Percentiles rank a stretch among this genome's conserved stretches.
phyloP scores from a whole-genome alignment of 2,797 vertebrate species.

The Centroberyx gerrardi region DNA sequence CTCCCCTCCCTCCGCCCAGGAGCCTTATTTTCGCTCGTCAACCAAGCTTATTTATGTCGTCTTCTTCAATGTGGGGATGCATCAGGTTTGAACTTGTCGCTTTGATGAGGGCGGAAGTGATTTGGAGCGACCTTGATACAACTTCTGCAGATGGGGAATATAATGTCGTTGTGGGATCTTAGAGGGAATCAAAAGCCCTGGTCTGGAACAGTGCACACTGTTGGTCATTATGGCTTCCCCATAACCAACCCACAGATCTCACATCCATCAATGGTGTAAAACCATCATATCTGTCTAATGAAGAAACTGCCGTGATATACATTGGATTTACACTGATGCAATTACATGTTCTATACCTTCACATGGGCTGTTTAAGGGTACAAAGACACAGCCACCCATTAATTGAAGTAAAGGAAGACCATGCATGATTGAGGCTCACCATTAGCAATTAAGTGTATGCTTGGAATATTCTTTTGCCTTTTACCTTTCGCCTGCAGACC shows the following conservation, averaged over 20 bases:
- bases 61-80: conserved; percentile 38
- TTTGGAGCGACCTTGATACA: conserved; percentile 75
- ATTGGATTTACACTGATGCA: conserved; percentile 34
- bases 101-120: conserved; percentile 58
- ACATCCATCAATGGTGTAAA: conserved; percentile 59
- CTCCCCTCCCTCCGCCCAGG: conserved; percentile 48
- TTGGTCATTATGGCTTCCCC: conserved; percentile 50
- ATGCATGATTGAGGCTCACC: too few relatives aligned
- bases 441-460: background rate
- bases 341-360: conserved; percentile 28
- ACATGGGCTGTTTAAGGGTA: background rate
- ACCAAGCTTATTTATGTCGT: conserved; percentile 72
- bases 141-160: conserved; percentile 37
- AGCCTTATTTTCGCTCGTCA: conserved; percentile 66
- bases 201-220: conserved; percentile 58
- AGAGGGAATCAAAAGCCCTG: conserved; percentile 60
- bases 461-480: background rate
- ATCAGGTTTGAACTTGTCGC: conserved; percentile 71
- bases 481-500: background rate
- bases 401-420: too few relatives aligned
- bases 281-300: conserved; percentile 45
- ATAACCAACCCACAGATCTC: conserved; percentile 48
- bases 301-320: conserved; percentile 43
- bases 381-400: background rate
- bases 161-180: conserved; percentile 39